These are phyloP conservation scores for Carposina sasakii DNA, from an alignment of 1,140 invertebrate genomes.

Conservation along the genomic window DNA sequence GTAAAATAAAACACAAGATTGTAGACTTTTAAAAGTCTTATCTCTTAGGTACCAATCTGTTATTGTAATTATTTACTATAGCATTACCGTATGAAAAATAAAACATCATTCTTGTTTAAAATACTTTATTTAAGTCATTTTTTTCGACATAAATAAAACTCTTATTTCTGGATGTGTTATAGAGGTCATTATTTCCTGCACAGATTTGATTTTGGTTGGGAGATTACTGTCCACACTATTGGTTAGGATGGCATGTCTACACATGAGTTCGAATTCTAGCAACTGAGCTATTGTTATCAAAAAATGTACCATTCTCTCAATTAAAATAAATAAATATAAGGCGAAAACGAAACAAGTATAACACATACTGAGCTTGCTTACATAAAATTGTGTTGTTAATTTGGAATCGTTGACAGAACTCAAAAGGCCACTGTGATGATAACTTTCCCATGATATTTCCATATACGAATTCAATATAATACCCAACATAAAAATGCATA, in stretches of 20 bases:
- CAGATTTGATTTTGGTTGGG: too few relatives aligned
- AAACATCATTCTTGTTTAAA: too few relatives aligned
- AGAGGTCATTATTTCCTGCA: too few relatives aligned
- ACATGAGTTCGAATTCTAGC: conserved; percentile 49
- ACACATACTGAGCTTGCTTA: conserved; percentile 25
- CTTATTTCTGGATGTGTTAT: too few relatives aligned
- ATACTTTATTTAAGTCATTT: too few relatives aligned
- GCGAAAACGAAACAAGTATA: conserved; percentile 30
- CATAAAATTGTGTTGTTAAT: conserved; percentile 34
- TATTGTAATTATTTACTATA: too few relatives aligned
- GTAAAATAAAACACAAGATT: too few relatives aligned
- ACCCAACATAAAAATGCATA: conserved; percentile 17
- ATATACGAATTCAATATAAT: conserved; percentile 26
- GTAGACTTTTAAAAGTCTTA: too few relatives aligned
- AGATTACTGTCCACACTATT: background rate
- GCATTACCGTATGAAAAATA: too few relatives aligned
- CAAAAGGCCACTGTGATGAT: conserved; percentile 16
- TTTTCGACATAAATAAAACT: too few relatives aligned
- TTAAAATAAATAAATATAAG: conserved; percentile 33
- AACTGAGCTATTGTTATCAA: conserved; percentile 33
- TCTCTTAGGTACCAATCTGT: too few relatives aligned
- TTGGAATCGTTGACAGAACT: conserved; percentile 15
- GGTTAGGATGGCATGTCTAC: conserved; percentile 39
- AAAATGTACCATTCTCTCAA: conserved; percentile 35
- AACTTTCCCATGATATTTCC: conserved; percentile 32